Evolutionary conservation across 1,140 invertebrate genomes (phyloP), one percentile per base, ranked within the genome.

Genomic region (Popillia japonica): DNA sequence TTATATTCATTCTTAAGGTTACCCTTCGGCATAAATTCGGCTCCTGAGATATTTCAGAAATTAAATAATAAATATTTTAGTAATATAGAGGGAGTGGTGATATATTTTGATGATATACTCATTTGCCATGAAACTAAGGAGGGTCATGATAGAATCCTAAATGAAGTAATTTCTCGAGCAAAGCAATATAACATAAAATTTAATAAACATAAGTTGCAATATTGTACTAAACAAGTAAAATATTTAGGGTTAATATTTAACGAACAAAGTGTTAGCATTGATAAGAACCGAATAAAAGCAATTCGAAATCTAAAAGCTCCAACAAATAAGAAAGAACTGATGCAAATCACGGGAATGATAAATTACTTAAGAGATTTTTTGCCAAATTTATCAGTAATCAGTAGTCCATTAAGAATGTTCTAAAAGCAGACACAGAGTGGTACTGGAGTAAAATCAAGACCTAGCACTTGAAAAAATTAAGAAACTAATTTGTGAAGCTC

Each of bases 401-500:
- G 10, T 2, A 68, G 23, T 68, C 10, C 17, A 14, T 68, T 14
- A 77, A 85, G 59, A 17, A 41, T 14, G 8, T 68, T 72, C 10
- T 44, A 64, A 41, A 77, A 42, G 40, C 55, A 77, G n/a, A 10
- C n/a, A 48, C 10, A 14, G 8, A 55, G 78, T 76, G 14, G 77
- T 79, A 11, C 11, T 77, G 55, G 72, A 77, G 64, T 77, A 75
- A 10, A 14, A 48, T 48, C 10, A 10, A 48, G 10, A 17, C 1
- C 1, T 17, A 7, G n/a, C 10, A 10, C 44, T 1, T 48, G 79
- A 34, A 80, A n/a, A 80, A 42, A 78, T 86, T 76, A 82, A 84
- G 41, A 78, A 81, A 79, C 48, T 80, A 22, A 68, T 86, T 8
- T 55, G 77, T 23, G 73, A 79, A 11, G 75, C 77, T 8, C 84